A percentile compares a stretch with the other conserved stretches of the same genome.
Conservation (phyloP, 1,140 invertebrate genomes). For the Drosophila nannoptera region DNA sequence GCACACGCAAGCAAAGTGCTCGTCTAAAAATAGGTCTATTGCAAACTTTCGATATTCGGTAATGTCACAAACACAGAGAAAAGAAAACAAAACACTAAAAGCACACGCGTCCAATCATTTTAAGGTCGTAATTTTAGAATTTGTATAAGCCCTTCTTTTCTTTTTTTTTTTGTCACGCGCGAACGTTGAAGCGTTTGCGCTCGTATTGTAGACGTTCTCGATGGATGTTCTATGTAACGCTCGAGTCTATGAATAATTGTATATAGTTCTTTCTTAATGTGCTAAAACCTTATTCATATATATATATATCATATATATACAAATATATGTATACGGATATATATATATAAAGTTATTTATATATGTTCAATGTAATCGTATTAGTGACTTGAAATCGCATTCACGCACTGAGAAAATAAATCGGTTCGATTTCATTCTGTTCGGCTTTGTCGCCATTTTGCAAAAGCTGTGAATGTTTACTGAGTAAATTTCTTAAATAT, state of each 20-base stretch:
- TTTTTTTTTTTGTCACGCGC: constrained; percentile 29
- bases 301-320: constrained; percentile 10
- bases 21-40: background rate
- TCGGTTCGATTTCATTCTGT: constrained; percentile 48
- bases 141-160: constrained; percentile 39
- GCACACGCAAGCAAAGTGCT: constrained; percentile 17
- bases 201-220: constrained; percentile 22
- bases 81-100: constrained; percentile 28
- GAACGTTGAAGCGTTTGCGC: constrained; percentile 66
- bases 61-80: constrained; percentile 43
- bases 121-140: constrained; percentile 50
- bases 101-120: constrained; percentile 53
- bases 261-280: constrained; percentile 54
- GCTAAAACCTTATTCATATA: background rate
- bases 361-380: constrained; percentile 54
- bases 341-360: constrained; percentile 22
- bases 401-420: constrained; percentile 36
- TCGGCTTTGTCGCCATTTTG: constrained; percentile 59
- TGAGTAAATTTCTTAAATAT: constrained; percentile 64
- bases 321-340: constrained; percentile 31
- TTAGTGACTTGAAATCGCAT: constrained; percentile 64
- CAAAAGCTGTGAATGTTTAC: constrained; percentile 77
- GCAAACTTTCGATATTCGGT: constrained; percentile 41
- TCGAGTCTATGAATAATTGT: constrained; percentile 52
- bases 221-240: constrained; percentile 18